Percentiles rank a stretch among this genome's conserved stretches.
Conservation (phyloP, 2,888 invertebrate species). For the Arctia plantaginis region DNA sequence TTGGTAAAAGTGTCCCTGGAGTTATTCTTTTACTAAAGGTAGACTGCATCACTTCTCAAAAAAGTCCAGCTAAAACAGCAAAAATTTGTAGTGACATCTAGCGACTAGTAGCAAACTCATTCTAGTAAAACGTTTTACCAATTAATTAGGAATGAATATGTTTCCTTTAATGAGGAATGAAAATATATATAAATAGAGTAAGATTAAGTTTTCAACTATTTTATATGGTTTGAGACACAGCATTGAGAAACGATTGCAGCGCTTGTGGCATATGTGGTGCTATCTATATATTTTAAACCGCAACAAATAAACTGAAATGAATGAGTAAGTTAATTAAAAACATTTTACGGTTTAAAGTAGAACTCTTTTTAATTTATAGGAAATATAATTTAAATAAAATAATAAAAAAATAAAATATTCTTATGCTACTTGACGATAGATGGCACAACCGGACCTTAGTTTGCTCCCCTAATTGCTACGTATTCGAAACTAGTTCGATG, state of each 20-base stretch:
- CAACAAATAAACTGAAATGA: neutral
- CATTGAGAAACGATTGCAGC: neutral
- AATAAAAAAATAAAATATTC: constrained; percentile 12
- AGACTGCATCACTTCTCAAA: too few species aligned
- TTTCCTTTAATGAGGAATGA: neutral
- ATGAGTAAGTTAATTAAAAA: neutral
- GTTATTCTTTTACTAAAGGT: neutral
- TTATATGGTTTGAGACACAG: neutral
- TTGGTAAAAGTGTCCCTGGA: neutral
- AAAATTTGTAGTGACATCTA: constrained; percentile 62
- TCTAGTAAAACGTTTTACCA: neutral
- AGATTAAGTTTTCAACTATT: neutral
- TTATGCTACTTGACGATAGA: constrained; percentile 67
- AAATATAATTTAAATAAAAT: neutral
- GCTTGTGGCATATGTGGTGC: neutral
- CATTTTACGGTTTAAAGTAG: neutral
- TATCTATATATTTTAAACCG: neutral
- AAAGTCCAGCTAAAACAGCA: neutral
- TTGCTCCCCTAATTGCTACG: neutral
- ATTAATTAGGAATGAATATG: neutral
- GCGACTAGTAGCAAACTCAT: constrained; percentile 57
- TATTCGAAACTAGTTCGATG: constrained; percentile 26
- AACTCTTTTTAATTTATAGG: neutral
- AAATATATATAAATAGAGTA: neutral
- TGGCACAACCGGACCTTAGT: constrained; percentile 53